These are phyloP conservation scores for Sciurus niger DNA, from an alignment of 2,113 vertebrate species.

Conservation along the genomic window DNA sequence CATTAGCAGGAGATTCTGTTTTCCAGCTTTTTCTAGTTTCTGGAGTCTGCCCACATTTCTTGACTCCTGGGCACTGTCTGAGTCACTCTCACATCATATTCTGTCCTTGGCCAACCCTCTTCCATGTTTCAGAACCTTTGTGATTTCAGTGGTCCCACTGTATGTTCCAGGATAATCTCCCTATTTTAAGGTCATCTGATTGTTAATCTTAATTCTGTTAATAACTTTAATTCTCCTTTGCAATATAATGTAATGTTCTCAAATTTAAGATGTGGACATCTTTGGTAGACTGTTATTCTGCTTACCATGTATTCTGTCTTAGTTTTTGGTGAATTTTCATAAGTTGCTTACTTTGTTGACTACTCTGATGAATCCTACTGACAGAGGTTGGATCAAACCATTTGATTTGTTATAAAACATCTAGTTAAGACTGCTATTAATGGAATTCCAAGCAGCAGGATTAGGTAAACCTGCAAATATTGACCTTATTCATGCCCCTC, in stretches of 20 bases:
- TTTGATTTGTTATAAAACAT: slow-evolving; percentile 43
- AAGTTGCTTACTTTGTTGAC: neutral
- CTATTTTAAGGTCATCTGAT: neutral
- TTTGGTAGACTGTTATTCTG: neutral
- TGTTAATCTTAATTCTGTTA: slow-evolving; percentile 15
- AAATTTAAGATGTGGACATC: neutral
- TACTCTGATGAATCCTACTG: neutral
- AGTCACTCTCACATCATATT: neutral
- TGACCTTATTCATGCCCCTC: neutral
- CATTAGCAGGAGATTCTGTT: neutral
- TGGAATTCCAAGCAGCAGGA: neutral
- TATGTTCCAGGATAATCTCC: neutral
- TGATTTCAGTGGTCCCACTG: neutral
- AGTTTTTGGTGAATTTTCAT: neutral
- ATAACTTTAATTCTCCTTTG: neutral
- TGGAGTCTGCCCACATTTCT: neutral
- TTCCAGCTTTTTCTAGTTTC: neutral
- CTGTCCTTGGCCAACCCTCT: neutral
- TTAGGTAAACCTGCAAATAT: neutral
- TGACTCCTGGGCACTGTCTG: neutral
- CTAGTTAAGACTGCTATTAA: slow-evolving; percentile 5
- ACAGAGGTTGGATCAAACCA: neutral
- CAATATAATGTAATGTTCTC: neutral
- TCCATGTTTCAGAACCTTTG: neutral
- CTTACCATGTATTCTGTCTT: neutral